These are phyloP conservation scores for Andrena minutula DNA, from an alignment of 2,888 invertebrate genomes.

Conservation along the genomic window DNA sequence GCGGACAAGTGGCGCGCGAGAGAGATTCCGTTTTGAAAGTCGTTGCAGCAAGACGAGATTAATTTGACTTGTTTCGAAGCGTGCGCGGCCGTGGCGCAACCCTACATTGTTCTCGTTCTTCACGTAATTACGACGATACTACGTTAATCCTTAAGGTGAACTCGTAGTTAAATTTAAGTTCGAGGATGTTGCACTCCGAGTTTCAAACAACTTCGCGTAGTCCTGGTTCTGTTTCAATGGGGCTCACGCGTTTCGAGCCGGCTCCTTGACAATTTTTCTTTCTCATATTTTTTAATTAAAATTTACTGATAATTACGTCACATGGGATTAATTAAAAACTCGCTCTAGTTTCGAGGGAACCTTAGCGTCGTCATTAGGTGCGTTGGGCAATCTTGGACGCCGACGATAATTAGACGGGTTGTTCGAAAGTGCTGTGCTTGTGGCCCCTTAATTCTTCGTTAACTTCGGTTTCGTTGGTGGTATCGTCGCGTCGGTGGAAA, in stretches of 20 bases:
- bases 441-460: too few species aligned
- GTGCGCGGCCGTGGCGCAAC: conserved; percentile 33
- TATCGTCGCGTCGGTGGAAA: too few species aligned
- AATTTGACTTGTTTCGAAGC: conserved; percentile 65
- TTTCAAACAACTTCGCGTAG: conserved; percentile 62
- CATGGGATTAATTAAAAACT: conserved; percentile 47
- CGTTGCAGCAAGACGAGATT: conserved; percentile 48
- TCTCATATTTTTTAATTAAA: conserved; percentile 49
- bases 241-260: conserved; percentile 41
- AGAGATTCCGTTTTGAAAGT: neutral
- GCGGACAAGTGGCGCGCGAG: neutral
- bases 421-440: neutral
- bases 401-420: conserved; percentile 24
- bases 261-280: conserved; percentile 29
- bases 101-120: conserved; percentile 63
- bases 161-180: conserved; percentile 73
- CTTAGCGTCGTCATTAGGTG: conserved; percentile 9
- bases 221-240: conserved; percentile 64
- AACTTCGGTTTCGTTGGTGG: too few species aligned
- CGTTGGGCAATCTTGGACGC: conserved; percentile 22
- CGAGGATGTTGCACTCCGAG: conserved; percentile 66
- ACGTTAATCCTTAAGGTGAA: conserved; percentile 72
- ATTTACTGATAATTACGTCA: conserved; percentile 35
- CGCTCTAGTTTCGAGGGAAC: conserved; percentile 20
- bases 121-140: conserved; percentile 71